Evolutionary conservation across 1,140 invertebrate genomes (phyloP), one percentile per base, ranked within the genome.

Genomic region (Eumeta japonica): DNA sequence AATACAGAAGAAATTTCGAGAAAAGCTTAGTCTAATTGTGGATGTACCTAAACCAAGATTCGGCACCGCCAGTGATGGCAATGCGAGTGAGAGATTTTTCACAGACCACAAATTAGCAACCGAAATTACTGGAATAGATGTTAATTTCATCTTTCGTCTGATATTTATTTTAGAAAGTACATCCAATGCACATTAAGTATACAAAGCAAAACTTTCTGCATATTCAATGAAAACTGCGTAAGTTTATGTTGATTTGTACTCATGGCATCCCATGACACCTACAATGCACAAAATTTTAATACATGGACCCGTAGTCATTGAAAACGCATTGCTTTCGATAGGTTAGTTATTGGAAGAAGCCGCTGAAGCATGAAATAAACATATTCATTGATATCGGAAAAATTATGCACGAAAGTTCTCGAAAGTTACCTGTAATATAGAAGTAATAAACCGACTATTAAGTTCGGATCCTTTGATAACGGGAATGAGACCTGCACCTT

Each of bases 21-120:
- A 16, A 50, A 27, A 30, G n/a, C n/a, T 50, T 29, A 38, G 41
- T 13, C 29, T 58, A 5, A 11, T 56, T 15, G 42, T 67, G 1
- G 62, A 67, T 40, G 40, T 45, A 18, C 55, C 52, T 28, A 65
- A 60, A 37, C 52, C 10, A 30, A 62, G 61, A 16, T 48, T 39
- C 38, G 62, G 61, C 4, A 63, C 27, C 27, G 41, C 52, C 2
- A 68, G 65, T 43, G 57, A 63, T 41, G 58, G 64, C 9, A 71
- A 67, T 45, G 64, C 61, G 7, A 58, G 58, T 30, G 36, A 53
- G 16, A 40, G 53, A 27, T 61, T 62, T 50, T 60, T 64, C 42
- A 30, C 42, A 24, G 43, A 60, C 31, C 16, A 46, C 10, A 28
- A 41, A 34, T n/a, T 48, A 12, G 35, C 41, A 16, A 31, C 50